A percentile compares a stretch with the other conserved stretches of the same genome.
Evolutionary conservation across 1,140 invertebrate species (phyloP).

Genomic region (Drosophila malerkotliana): DNA sequence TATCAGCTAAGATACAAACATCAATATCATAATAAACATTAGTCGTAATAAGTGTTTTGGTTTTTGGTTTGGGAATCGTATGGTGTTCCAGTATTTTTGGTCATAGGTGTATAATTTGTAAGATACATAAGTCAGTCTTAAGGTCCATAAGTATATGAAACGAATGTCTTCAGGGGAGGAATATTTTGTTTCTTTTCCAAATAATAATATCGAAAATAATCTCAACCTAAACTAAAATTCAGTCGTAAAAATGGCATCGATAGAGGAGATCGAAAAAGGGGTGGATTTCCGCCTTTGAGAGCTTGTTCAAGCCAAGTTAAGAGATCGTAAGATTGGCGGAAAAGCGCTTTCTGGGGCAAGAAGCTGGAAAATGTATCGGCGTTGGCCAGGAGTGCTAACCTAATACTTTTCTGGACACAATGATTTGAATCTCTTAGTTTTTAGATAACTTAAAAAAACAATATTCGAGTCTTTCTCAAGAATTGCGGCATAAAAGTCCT

Average conservation of each 20-base stretch:
- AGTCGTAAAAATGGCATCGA: constrained; percentile 60
- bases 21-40: constrained; percentile 48
- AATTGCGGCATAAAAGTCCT: constrained; percentile 21
- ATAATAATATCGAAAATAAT: constrained; percentile 31
- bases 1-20: constrained; percentile 31
- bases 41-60: constrained; percentile 48
- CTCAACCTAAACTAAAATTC: constrained; percentile 31
- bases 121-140: constrained; percentile 70
- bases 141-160: constrained; percentile 51
- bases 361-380: constrained; percentile 1
- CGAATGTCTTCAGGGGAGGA: constrained; percentile 40
- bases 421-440: constrained; percentile 23
- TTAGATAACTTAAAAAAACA: constrained; percentile 27
- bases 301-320: constrained; percentile 19
- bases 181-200: constrained; percentile 24
- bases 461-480: constrained; percentile 9
- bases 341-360: constrained; percentile 3
- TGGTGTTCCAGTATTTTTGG: constrained; percentile 43
- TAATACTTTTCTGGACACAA: constrained; percentile 31
- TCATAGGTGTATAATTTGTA: constrained; percentile 47
- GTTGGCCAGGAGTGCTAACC: constrained; percentile 2
- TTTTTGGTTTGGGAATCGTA: constrained; percentile 69
- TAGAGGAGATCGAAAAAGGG: constrained; percentile 43
- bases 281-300: constrained; percentile 8
- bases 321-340: constrained; percentile 37